Evolutionary conservation across 2,113 vertebrate genomes (phyloP).

Genomic region (Sinocyclocheilus maitianheensis): DNA sequence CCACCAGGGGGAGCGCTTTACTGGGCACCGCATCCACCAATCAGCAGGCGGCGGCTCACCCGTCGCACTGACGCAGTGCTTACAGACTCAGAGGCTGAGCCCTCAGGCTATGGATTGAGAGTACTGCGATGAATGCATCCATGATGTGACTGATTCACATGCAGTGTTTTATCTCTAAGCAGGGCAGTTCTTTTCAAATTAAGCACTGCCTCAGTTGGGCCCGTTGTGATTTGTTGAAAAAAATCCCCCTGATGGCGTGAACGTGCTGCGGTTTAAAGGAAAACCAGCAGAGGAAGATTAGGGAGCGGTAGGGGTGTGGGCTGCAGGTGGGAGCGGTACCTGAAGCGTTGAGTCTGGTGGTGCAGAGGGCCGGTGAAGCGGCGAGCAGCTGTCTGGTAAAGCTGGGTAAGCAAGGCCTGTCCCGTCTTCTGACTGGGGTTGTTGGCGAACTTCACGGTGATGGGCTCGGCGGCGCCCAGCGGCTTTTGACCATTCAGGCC

Average conservation of each 20-base stretch:
- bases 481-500: slow-evolving; percentile 95
- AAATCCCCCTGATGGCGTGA: slow-evolving; percentile 71
- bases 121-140: slow-evolving; percentile 41
- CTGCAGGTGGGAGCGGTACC: slow-evolving; percentile 73
- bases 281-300: slow-evolving; percentile 44
- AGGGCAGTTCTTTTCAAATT: not conserved
- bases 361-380: slow-evolving; percentile 90
- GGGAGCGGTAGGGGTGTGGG: slow-evolving; percentile 23
- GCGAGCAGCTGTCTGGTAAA: slow-evolving; percentile 90
- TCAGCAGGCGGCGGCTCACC: slow-evolving; percentile 52
- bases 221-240: slow-evolving; percentile 59
- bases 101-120: slow-evolving; percentile 40
- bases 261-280: slow-evolving; percentile 74
- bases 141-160: slow-evolving; percentile 29
- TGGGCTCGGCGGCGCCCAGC: slow-evolving; percentile 88
- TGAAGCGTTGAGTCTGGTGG: slow-evolving; percentile 94
- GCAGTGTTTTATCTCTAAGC: slow-evolving; percentile 14
- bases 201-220: not conserved
- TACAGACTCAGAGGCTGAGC: slow-evolving; percentile 5
- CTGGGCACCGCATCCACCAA: slow-evolving; percentile 59
- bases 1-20: slow-evolving; percentile 76
- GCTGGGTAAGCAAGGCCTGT: slow-evolving; percentile 91
- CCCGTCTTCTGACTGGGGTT: slow-evolving; percentile 96
- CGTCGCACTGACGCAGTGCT: slow-evolving; percentile 33
- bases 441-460: slow-evolving; percentile 97